Percentiles rank a stretch among this genome's conserved stretches.
phyloP scores from a whole-genome alignment of 2,888 invertebrate genomes.

The Phyllotreta cruciferae region DNA sequence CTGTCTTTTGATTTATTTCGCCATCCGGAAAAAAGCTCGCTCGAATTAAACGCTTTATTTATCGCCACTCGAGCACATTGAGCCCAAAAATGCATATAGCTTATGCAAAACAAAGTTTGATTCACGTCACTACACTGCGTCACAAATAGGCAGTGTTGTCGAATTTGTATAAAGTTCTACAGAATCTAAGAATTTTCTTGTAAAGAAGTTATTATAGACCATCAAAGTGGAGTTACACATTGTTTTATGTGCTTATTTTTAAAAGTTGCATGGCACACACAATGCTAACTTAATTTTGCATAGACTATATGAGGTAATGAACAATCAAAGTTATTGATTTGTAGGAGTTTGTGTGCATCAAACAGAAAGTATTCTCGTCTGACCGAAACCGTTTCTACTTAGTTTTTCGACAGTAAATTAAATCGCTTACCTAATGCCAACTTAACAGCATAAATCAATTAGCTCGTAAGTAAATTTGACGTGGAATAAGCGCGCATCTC shows the following conservation, averaged over 20 bases:
- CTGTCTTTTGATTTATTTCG: constrained; percentile 48
- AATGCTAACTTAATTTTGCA: too few species aligned
- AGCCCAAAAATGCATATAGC: not conserved
- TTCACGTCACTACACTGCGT: too few species aligned
- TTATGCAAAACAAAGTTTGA: too few species aligned
- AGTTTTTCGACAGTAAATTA: constrained; percentile 1
- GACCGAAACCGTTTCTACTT: constrained; percentile 1
- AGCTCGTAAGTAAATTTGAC: constrained; percentile 33
- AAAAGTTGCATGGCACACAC: too few species aligned
- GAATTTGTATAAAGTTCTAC: too few species aligned
- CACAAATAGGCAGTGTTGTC: too few species aligned
- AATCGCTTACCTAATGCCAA: constrained; percentile 13
- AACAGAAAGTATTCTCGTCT: not conserved
- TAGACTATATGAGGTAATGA: too few species aligned
- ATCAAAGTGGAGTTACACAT: too few species aligned
- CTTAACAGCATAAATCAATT: constrained; percentile 35
- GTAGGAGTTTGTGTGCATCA: not conserved
- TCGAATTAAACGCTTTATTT: constrained; percentile 11
- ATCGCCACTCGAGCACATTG: constrained; percentile 1
- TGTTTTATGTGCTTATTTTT: too few species aligned
- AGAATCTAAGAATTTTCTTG: too few species aligned
- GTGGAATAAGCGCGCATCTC: constrained; percentile 32
- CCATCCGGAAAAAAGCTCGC: constrained; percentile 21
- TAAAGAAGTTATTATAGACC: too few species aligned
- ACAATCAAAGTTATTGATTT: too few species aligned